Conservation (phyloP, 2,113 vertebrate genomes). For the Platycercus adscitus region DNA sequence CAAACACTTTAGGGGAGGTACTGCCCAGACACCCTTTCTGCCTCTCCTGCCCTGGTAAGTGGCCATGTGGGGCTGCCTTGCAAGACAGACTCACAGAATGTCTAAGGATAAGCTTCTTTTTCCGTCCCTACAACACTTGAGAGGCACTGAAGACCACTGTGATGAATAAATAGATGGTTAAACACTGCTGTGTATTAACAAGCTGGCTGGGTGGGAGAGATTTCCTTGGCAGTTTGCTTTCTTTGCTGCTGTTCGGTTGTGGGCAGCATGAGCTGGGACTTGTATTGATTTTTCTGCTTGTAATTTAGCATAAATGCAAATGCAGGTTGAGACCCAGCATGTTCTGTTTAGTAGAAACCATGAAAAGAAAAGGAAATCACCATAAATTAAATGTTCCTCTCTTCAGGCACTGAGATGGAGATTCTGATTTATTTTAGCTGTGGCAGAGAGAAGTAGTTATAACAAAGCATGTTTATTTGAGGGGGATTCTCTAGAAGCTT, state of each 20-base stretch:
- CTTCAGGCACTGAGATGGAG: constrained; percentile 63
- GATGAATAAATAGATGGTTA: background rate
- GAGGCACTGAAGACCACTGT: background rate
- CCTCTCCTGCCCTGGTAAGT: background rate
- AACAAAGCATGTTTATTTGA: constrained; percentile 46
- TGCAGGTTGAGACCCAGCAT: constrained; percentile 62
- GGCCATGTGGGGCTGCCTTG: background rate
- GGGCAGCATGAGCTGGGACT: background rate
- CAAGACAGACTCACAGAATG: background rate
- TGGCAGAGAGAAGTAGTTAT: constrained; percentile 49
- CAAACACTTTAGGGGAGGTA: rapidly evolving
- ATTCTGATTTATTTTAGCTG: constrained; percentile 64
- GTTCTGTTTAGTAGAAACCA: constrained; percentile 68
- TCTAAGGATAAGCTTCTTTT: background rate
- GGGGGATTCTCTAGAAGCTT: constrained; percentile 39
- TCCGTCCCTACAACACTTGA: background rate
- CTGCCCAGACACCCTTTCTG: background rate
- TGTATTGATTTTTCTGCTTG: constrained; percentile 9
- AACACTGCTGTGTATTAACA: background rate
- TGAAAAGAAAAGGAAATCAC: constrained; percentile 67
- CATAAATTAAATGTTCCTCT: constrained; percentile 75
- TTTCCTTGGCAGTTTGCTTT: background rate
- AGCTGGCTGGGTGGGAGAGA: background rate
- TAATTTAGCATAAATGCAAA: constrained; percentile 72
- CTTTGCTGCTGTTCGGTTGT: background rate